Evolutionary conservation across 1,140 invertebrate species (phyloP).

Genomic region (Chironomus tepperi): DNA sequence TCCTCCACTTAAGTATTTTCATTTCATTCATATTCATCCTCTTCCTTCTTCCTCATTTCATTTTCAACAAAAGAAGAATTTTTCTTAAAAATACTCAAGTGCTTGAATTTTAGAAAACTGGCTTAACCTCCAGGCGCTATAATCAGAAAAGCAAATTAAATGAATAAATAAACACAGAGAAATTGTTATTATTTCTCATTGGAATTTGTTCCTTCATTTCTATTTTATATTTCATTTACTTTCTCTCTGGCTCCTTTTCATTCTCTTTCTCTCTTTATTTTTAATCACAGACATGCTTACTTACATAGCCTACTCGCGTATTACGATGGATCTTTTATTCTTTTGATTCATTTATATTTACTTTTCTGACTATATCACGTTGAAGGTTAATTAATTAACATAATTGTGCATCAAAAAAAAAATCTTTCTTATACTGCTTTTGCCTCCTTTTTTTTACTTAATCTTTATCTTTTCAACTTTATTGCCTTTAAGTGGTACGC

Average conservation of each 20-base stretch:
- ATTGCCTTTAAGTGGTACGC: too few species aligned
- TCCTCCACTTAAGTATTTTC: too few species aligned
- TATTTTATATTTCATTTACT: background rate
- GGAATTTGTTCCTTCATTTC: background rate
- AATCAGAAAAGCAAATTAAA: background rate
- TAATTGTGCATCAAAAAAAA: constrained; percentile 14
- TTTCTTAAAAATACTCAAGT: background rate
- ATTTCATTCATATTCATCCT: background rate
- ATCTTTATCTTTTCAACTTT: too few species aligned
- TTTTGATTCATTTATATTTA: background rate
- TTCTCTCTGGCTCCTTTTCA: background rate
- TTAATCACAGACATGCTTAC: background rate
- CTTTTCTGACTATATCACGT: constrained; percentile 24
- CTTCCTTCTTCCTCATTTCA: background rate
- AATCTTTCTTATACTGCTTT: too few species aligned
- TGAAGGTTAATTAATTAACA: background rate
- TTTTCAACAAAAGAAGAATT: background rate
- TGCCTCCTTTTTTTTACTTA: too few species aligned
- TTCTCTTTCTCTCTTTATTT: constrained; percentile 1
- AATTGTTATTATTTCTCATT: background rate
- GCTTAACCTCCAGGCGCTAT: background rate
- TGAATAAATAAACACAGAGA: constrained; percentile 13
- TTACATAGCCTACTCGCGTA: too few species aligned
- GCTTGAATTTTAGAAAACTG: background rate
- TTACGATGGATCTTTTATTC: too few species aligned